A percentile compares a stretch with the other conserved stretches of the same genome.
phyloP scores from a whole-genome alignment of 2,888 invertebrate genomes.

The Epirrita christyi region DNA sequence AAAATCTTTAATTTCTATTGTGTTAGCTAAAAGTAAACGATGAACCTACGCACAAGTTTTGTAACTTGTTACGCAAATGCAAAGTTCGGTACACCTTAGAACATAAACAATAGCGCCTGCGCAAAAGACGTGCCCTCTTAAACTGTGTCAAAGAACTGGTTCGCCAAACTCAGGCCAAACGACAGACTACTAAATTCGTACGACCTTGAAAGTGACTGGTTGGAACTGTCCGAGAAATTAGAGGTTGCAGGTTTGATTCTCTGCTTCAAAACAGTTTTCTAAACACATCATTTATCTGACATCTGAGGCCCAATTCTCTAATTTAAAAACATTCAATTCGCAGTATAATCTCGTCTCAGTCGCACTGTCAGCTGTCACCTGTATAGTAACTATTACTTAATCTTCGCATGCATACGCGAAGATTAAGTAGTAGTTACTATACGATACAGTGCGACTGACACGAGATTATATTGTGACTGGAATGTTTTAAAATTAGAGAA shows the following conservation, averaged over 20 bases:
- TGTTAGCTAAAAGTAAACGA: constrained; percentile 2
- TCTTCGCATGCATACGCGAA: no score
- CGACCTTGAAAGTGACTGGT: constrained; percentile 11
- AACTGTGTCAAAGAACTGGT: constrained; percentile 73
- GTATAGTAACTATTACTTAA: no score
- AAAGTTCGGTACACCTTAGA: constrained; percentile 35
- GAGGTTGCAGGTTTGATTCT: not conserved
- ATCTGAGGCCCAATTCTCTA: no score
- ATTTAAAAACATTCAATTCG: no score
- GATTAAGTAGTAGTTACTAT: no score
- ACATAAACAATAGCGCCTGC: constrained; percentile 62
- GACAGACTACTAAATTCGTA: constrained; percentile 12
- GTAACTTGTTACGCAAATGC: constrained; percentile 51
- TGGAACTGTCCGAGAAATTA: not conserved
- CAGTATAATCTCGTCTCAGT: no score
- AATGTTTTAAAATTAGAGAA: no score
- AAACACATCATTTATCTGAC: no score
- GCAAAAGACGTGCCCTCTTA: constrained; percentile 71
- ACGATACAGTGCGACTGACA: no score
- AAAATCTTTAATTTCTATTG: no score
- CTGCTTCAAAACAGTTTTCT: not conserved
- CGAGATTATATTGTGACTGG: no score
- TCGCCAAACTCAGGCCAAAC: constrained; percentile 35
- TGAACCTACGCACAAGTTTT: constrained; percentile 38
- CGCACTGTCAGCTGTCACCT: no score